Evolutionary conservation across 1,140 invertebrate genomes (phyloP).

Genomic region (Drosophila parvula): DNA sequence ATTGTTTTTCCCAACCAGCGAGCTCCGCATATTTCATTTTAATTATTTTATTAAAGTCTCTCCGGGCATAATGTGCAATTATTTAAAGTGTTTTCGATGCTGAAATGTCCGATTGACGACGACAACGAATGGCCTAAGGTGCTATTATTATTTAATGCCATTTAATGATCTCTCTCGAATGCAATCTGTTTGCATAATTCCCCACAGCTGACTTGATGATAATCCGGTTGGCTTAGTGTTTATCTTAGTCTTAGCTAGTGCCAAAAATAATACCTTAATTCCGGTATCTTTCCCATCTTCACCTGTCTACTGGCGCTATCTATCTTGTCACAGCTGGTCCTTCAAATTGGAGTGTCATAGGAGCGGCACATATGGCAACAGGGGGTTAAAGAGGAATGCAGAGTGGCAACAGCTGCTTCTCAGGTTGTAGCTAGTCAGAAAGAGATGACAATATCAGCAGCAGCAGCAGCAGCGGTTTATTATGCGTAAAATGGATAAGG

Average conservation of each 20-base stretch:
- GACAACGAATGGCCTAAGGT: slow-evolving; percentile 12
- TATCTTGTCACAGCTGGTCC: slow-evolving; percentile 34
- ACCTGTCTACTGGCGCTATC: background rate
- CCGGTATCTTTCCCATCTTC: slow-evolving; percentile 14
- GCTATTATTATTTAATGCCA: slow-evolving; percentile 40
- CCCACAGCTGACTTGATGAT: background rate
- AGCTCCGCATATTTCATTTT: slow-evolving; percentile 70
- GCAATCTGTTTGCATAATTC: slow-evolving; percentile 39
- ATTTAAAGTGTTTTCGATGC: slow-evolving; percentile 71
- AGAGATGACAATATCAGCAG: slow-evolving; percentile 24
- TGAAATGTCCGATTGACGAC: slow-evolving; percentile 35
- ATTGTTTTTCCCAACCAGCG: slow-evolving; percentile 29
- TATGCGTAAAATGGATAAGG: slow-evolving; percentile 45
- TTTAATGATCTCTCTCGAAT: slow-evolving; percentile 39
- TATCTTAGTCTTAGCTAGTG: background rate
- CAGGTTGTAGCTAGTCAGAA: slow-evolving; percentile 26
- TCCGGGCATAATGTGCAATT: slow-evolving; percentile 59
- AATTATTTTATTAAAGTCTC: slow-evolving; percentile 78
- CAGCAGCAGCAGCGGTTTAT: slow-evolving; percentile 49
- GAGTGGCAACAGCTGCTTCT: slow-evolving; percentile 63
- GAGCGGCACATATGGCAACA: slow-evolving; percentile 25
- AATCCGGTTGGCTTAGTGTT: background rate
- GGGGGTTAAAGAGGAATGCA: slow-evolving; percentile 44
- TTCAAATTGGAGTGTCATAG: slow-evolving; percentile 64
- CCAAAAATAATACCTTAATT: slow-evolving; percentile 32